Evolutionary conservation across 2,797 vertebrate species (phyloP).

Genomic region (Fistularia tabacaria): DNA sequence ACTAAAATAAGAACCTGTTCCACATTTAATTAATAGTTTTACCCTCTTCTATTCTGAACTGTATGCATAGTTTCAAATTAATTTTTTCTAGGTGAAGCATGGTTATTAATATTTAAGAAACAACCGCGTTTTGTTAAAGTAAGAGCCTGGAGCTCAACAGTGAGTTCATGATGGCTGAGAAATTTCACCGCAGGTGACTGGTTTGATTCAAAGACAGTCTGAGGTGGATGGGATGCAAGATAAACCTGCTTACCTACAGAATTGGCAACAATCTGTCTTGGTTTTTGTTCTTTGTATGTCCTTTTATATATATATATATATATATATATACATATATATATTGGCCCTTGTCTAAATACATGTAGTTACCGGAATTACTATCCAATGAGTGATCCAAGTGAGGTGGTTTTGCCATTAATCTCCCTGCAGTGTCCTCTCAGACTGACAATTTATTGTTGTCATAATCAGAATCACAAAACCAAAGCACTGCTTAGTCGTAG

Average conservation of each 20-base stretch:
- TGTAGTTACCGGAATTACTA: constrained; percentile 35
- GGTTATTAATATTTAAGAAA: constrained; percentile 70
- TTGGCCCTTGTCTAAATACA: constrained; percentile 23
- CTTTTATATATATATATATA: too few species aligned
- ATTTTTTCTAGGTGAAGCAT: constrained; percentile 72
- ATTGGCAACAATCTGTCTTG: too few species aligned
- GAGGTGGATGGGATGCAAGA: constrained; percentile 8
- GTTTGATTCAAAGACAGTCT: constrained; percentile 41
- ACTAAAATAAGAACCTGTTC: constrained; percentile 83
- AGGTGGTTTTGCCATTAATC: constrained; percentile 35
- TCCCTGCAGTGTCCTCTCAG: constrained; percentile 28
- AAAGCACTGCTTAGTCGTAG: constrained; percentile 33
- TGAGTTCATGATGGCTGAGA: constrained; percentile 49
- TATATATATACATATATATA: too few species aligned
- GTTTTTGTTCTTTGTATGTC: too few species aligned
- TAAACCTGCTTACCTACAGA: constrained; percentile 9
- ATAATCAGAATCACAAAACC: constrained; percentile 37
- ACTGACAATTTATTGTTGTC: constrained; percentile 37
- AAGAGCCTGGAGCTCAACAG: constrained; percentile 56
- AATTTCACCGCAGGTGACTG: constrained; percentile 43
- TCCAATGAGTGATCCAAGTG: constrained; percentile 49
- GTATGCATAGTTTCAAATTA: constrained; percentile 74
- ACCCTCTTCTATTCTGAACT: constrained; percentile 71
- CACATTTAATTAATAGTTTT: constrained; percentile 83
- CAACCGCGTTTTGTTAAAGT: constrained; percentile 65